Evolutionary conservation across 2,888 invertebrate species (phyloP), one percentile per base, ranked within the genome.

Genomic region (Polydrusus tereticollis): DNA sequence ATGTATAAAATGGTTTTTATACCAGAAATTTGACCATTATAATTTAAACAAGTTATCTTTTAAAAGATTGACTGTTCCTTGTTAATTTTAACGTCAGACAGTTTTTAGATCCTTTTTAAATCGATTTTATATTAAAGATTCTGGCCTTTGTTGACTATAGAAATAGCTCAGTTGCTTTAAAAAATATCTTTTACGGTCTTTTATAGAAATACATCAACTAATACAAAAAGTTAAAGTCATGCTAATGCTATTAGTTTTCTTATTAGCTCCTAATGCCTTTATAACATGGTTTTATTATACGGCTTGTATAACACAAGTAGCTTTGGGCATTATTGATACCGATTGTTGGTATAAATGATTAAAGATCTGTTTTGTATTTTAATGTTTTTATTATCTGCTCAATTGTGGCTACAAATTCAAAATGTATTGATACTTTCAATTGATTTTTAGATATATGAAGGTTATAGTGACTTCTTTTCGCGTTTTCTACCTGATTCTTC

Each of bases 181-280:
- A 59, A 67, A 68, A 59, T 52, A 66, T 60, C 65, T 71, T 58
- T 71, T 60, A 71, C 58, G 71, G 52, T 65, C 64, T 38, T 60
- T 72, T 72, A 59, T 67, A 55, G 62, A 67, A 67, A 52, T 72
- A 67, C 47, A 62, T 66, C 47, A 52, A 29, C 65, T 60, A 67
- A 72, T 62, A 67, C 50, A 77, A 77, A 79, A 79, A 77, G 73
- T 60, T 77, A 77, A 74, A 79, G 79, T 79, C 79, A 79, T 79
- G 79, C 77, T 79, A 78, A 79, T 79, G 79, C 77, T 78, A 79
- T 79, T 79, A 79, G 78, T 70, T 74, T 71, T 69, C 76, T 67
- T 70, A 75, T 75, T 69, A 71, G 58, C 59, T 58, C 52, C 52
- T 72, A 72, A 72, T 72, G 62, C 62, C 60, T 55, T 55, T 41